Conservation (phyloP, 2,888 invertebrate genomes). For the Gastracanthus pulcherrimus region DNA sequence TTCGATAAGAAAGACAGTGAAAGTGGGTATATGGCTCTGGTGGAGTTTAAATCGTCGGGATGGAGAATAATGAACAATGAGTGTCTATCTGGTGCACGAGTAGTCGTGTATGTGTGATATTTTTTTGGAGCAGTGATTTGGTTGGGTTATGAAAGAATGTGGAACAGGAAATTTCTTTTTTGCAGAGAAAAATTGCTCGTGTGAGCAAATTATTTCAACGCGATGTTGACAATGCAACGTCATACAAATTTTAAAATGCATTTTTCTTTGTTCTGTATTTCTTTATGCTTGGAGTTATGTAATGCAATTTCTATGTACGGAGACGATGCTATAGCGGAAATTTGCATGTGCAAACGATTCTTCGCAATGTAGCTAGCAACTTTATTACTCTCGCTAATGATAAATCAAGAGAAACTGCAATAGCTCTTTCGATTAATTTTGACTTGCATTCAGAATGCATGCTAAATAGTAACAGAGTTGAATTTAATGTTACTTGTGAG, state of each 20-base stretch:
- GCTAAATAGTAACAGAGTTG: no score
- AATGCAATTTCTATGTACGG: slow-evolving; percentile 20
- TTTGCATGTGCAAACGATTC: neutral
- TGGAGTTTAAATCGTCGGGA: neutral
- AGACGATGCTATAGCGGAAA: neutral
- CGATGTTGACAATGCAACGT: slow-evolving; percentile 19
- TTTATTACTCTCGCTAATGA: neutral
- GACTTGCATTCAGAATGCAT: no score
- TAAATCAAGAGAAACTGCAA: neutral
- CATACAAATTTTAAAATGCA: slow-evolving; percentile 6
- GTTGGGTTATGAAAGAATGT: neutral
- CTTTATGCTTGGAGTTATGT: neutral
- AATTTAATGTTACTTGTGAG: neutral
- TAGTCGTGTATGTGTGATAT: neutral
- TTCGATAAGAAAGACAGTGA: slow-evolving; percentile 40
- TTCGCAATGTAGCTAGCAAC: neutral
- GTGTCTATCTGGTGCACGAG: neutral
- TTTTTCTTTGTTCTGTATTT: slow-evolving; percentile 23
- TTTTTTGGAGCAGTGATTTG: neutral
- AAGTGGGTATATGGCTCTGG: neutral
- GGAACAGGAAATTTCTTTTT: neutral
- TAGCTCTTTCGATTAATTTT: neutral
- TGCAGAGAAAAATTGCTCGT: neutral
- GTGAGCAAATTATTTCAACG: neutral
- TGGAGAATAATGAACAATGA: no score